Conservation (phyloP, 2,113 vertebrate species). For the Barbus barbus region DNA sequence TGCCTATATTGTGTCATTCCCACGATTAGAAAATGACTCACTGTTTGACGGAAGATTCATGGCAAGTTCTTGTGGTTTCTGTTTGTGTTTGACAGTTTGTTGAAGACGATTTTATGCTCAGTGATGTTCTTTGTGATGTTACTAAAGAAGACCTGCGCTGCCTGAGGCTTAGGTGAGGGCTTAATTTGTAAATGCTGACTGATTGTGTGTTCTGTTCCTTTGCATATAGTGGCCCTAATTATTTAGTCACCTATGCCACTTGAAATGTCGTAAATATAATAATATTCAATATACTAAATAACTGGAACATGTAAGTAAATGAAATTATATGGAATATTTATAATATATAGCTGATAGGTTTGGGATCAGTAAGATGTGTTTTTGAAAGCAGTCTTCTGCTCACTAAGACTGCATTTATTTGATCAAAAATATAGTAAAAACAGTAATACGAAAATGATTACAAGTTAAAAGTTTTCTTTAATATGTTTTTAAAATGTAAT, state of each 20-base stretch:
- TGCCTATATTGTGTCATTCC: neutral
- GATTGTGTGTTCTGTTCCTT: neutral
- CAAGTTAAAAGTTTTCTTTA: no score
- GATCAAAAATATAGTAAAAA: no score
- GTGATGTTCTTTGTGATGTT: slow-evolving; percentile 80
- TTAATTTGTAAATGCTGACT: neutral
- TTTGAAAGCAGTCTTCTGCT: no score
- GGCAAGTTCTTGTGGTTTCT: neutral
- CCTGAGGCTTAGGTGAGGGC: slow-evolving; percentile 81
- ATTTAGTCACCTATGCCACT: neutral
- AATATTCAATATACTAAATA: no score
- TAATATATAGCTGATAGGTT: no score
- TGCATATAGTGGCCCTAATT: neutral
- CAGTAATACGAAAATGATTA: no score
- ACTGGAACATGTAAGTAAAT: no score
- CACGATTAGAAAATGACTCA: neutral
- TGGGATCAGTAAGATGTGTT: no score
- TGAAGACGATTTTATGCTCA: slow-evolving; percentile 84
- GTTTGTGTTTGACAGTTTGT: slow-evolving; percentile 76
- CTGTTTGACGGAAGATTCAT: neutral
- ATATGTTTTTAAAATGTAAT: no score
- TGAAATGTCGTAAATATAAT: no score
- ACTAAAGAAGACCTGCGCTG: slow-evolving; percentile 84
- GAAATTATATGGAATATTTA: no score
- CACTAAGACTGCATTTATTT: no score